These are phyloP conservation scores for Nephrocerus scutellatus DNA, from an alignment of 2,888 invertebrate genomes.

Conservation along the genomic window DNA sequence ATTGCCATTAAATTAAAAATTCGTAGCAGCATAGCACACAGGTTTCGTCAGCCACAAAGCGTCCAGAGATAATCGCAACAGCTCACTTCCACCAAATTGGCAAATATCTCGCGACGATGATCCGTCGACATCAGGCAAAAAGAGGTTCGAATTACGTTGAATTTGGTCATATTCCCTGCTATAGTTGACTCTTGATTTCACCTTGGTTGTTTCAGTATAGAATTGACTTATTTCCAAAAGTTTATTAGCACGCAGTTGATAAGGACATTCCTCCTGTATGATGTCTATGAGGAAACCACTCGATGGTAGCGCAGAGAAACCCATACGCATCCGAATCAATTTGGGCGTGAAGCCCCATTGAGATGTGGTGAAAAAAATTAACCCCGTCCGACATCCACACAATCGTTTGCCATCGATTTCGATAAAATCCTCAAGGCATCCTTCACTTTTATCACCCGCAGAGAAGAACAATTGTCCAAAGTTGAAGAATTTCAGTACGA, in stretches of 20 bases:
- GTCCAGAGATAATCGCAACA: conserved; percentile 37
- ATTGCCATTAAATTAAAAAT: no score
- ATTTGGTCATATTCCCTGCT: no score
- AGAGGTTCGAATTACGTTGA: conserved; percentile 11
- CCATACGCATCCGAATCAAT: conserved; percentile 48
- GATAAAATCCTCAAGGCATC: conserved; percentile 51
- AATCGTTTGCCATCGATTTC: conserved; percentile 53
- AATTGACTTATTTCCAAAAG: not conserved
- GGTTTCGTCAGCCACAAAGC: conserved; percentile 39
- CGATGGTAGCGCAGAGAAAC: conserved; percentile 43
- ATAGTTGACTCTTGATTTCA: no score
- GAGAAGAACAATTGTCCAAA: no score
- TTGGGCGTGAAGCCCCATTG: conserved; percentile 46
- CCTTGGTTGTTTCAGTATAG: no score
- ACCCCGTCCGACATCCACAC: conserved; percentile 53
- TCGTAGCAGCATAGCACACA: conserved; percentile 37
- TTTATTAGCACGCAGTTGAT: conserved; percentile 13
- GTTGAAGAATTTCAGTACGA: conserved; percentile 53
- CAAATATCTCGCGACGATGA: conserved; percentile 29
- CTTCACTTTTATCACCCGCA: no score
- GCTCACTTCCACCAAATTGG: conserved; percentile 36
- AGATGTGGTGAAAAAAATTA: conserved; percentile 29
- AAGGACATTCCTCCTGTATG: conserved; percentile 51
- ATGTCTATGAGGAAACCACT: conserved; percentile 54
- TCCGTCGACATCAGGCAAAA: conserved; percentile 21